Conservation (phyloP, 2,113 vertebrate genomes). For the Falco punctatus region DNA sequence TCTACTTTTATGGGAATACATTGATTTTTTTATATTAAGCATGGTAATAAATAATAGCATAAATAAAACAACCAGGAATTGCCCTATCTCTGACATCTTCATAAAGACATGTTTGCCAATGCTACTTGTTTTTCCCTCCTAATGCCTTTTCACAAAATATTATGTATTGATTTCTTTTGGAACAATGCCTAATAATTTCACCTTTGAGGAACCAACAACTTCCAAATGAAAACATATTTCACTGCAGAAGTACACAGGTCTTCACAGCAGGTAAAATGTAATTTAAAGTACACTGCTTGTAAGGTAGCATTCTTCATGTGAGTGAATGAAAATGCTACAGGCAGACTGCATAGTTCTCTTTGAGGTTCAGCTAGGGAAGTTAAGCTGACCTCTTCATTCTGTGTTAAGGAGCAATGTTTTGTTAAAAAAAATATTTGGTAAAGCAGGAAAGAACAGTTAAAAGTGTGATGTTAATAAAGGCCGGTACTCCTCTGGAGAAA, state of each 20-base stretch:
- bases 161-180: constrained; percentile 43
- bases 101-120: neutral
- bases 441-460: neutral
- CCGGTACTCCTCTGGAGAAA: neutral
- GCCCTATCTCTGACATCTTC: neutral
- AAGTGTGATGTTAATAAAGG: neutral
- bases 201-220: constrained; percentile 53
- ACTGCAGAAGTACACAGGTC: constrained; percentile 40
- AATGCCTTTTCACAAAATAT: constrained; percentile 20
- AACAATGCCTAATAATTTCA: constrained; percentile 51
- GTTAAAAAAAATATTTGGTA: constrained; percentile 4
- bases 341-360: neutral
- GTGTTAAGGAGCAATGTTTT: neutral
- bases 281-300: constrained; percentile 42
- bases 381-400: constrained; percentile 24
- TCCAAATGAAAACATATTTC: constrained; percentile 62
- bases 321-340: constrained; percentile 29
- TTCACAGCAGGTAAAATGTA: constrained; percentile 60
- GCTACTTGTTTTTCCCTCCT: neutral
- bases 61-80: neutral
- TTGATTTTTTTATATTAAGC: neutral
- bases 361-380: neutral
- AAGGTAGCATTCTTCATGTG: constrained; percentile 14
- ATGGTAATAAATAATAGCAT: neutral
- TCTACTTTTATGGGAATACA: neutral